phyloP scores from a whole-genome alignment of 2,888 invertebrate genomes.

The Drosophila eohydei region DNA sequence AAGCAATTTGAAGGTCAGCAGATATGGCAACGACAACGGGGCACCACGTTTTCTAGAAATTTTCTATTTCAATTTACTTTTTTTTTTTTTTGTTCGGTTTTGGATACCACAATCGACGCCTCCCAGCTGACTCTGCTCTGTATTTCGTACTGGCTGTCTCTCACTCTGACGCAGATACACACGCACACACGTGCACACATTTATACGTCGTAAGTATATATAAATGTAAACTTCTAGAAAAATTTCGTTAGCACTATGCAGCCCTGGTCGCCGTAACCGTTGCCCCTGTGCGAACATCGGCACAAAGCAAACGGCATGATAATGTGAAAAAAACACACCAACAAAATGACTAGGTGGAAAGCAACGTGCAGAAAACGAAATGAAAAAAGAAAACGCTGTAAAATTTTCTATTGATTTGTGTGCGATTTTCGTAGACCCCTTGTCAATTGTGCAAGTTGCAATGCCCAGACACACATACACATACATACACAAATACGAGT shows the following conservation, averaged over 20 bases:
- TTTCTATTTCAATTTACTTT: slow-evolving; percentile 61
- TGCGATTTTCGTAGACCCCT: slow-evolving; percentile 23
- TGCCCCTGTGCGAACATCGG: slow-evolving; percentile 63
- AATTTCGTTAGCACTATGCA: slow-evolving; percentile 64
- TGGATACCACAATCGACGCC: slow-evolving; percentile 31
- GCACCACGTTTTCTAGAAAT: slow-evolving; percentile 64
- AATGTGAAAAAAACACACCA: slow-evolving; percentile 46
- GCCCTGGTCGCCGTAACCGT: slow-evolving; percentile 67
- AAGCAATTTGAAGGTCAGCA: slow-evolving; percentile 58
- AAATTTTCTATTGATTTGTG: slow-evolving; percentile 74
- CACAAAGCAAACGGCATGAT: slow-evolving; percentile 57
- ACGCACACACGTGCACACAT: slow-evolving; percentile 14
- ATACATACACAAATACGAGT: slow-evolving; percentile 15
- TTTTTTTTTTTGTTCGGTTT: slow-evolving; percentile 20
- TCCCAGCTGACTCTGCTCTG: slow-evolving; percentile 62
- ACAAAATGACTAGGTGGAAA: slow-evolving; percentile 55
- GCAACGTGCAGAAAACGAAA: slow-evolving; percentile 46
- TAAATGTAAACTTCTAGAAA: slow-evolving; percentile 61
- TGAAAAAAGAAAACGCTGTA: slow-evolving; percentile 32
- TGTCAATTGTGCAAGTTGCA: slow-evolving; percentile 50
- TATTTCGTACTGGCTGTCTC: slow-evolving; percentile 1
- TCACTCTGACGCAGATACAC: slow-evolving; percentile 25
- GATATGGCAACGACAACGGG: slow-evolving; percentile 25
- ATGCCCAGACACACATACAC: slow-evolving; percentile 6
- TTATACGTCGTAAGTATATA: slow-evolving; percentile 10